A percentile compares a stretch with the other conserved stretches of the same genome.
Conservation (phyloP, 2,797 vertebrate species). For the Pampus argenteus region DNA sequence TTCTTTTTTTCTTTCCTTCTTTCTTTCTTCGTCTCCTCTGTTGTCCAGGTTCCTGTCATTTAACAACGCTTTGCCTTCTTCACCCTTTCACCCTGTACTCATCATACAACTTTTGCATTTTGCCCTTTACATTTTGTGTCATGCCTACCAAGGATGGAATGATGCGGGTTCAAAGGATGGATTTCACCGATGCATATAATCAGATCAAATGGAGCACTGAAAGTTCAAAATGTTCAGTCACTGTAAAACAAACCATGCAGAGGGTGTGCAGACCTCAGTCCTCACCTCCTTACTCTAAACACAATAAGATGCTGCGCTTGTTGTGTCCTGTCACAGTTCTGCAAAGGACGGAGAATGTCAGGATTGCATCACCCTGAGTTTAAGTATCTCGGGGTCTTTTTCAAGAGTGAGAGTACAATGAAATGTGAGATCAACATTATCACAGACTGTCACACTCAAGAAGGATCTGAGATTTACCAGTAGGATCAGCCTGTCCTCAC, state of each 20-base stretch:
- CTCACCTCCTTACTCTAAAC: neutral
- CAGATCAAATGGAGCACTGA: neutral
- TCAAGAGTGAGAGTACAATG: neutral
- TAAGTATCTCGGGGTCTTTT: neutral
- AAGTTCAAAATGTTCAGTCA: neutral
- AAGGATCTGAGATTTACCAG: neutral
- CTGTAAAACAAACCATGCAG: neutral
- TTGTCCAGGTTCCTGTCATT: conserved; percentile 5
- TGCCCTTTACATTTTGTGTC: neutral
- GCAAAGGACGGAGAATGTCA: neutral
- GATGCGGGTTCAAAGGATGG: neutral
- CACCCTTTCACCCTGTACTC: neutral
- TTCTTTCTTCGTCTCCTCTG: neutral
- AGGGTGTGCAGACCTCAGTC: neutral
- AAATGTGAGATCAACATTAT: neutral
- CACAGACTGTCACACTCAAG: neutral
- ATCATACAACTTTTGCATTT: neutral
- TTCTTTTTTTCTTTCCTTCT: conserved; percentile 4
- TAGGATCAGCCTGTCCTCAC: neutral
- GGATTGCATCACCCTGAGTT: too few relatives aligned
- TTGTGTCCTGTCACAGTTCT: neutral
- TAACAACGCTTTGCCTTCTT: neutral
- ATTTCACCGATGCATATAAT: neutral
- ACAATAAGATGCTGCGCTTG: neutral
- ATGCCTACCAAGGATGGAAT: neutral